phyloP scores from a whole-genome alignment of 1,140 invertebrate genomes.

The Apis florea region DNA sequence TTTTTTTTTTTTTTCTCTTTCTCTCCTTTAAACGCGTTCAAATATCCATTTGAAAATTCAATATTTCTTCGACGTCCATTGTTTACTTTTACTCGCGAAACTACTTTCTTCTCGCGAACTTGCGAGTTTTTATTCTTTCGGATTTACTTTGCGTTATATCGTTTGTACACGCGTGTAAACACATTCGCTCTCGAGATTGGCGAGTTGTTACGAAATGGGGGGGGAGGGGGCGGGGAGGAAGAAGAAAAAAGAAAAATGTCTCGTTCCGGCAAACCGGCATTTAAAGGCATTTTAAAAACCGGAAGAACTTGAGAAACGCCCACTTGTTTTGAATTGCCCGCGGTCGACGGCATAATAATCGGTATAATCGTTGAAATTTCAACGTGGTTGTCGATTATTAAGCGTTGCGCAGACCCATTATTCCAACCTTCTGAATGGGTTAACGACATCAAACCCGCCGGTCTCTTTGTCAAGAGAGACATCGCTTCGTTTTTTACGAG shows the following conservation, averaged over 20 bases:
- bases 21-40: not conserved
- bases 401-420: slow-evolving; percentile 53
- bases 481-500: slow-evolving; percentile 35
- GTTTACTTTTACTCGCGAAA: not conserved
- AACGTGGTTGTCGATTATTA: slow-evolving; percentile 70
- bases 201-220: too few relatives aligned
- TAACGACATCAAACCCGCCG: slow-evolving; percentile 51
- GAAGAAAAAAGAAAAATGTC: too few relatives aligned
- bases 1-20: too few relatives aligned
- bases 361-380: slow-evolving; percentile 62
- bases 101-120: slow-evolving; percentile 6
- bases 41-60: not conserved
- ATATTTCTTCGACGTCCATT: not conserved
- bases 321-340: not conserved
- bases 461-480: slow-evolving; percentile 35
- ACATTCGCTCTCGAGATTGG: not conserved
- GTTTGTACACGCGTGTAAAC: not conserved
- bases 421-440: slow-evolving; percentile 54
- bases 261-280: not conserved
- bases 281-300: too few relatives aligned
- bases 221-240: too few relatives aligned
- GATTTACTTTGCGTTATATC: not conserved
- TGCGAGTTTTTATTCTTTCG: not conserved
- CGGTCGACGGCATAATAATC: not conserved
- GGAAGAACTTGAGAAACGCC: not conserved